Percentiles rank a stretch among this genome's conserved stretches.
Conservation (phyloP, 2,797 vertebrate genomes). For the Danio albolineatus region DNA sequence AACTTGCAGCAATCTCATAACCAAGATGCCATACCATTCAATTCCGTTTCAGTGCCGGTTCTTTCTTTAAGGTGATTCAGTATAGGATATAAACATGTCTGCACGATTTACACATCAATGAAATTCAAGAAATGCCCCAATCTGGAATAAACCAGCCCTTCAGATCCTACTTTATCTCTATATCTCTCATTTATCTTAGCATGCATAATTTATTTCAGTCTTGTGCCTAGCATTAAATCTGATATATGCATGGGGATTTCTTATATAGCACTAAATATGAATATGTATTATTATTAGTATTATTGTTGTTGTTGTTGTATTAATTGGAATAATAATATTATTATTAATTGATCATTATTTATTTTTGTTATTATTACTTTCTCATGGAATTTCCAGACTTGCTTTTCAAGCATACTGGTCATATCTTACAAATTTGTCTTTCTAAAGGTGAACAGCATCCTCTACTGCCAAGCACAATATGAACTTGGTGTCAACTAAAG, state of each 20-base stretch:
- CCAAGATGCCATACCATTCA: not conserved
- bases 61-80: slow-evolving; percentile 4
- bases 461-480: not conserved
- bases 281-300: too few relatives aligned
- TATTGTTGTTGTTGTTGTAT: too few relatives aligned
- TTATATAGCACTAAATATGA: too few relatives aligned
- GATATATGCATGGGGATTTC: not conserved
- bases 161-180: not conserved
- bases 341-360: too few relatives aligned
- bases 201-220: not conserved
- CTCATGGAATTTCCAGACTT: not conserved
- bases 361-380: not conserved
- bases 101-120: not conserved
- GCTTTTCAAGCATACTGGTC: not conserved
- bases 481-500: not conserved
- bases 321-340: too few relatives aligned
- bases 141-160: not conserved
- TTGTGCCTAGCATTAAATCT: not conserved
- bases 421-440: not conserved
- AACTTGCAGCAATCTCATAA: not conserved
- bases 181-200: not conserved
- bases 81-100: not conserved
- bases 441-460: not conserved
- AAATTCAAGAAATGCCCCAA: not conserved
- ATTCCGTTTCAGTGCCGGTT: not conserved